phyloP scores from a whole-genome alignment of 2,113 vertebrate genomes.

The Seriola aureovittata region DNA sequence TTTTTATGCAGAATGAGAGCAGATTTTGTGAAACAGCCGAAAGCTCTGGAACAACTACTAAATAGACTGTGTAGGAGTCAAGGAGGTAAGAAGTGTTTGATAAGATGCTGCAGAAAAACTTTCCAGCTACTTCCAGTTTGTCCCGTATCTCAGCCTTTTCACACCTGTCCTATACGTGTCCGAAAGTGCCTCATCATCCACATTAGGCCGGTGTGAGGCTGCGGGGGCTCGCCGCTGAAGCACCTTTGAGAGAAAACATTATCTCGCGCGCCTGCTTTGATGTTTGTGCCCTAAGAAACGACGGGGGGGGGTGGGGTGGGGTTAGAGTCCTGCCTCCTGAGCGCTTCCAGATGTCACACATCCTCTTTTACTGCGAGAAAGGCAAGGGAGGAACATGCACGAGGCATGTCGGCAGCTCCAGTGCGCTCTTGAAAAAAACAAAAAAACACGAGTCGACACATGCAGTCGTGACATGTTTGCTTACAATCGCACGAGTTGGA shows the following conservation, averaged over 20 bases:
- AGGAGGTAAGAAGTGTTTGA: too few relatives aligned
- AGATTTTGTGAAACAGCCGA: too few relatives aligned
- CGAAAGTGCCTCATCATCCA: not conserved
- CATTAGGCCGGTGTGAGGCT: not conserved
- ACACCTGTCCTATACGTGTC: constrained; percentile 4
- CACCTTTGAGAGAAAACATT: constrained; percentile 15
- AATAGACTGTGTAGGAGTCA: too few relatives aligned
- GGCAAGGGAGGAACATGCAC: constrained; percentile 42
- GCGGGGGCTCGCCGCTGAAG: not conserved
- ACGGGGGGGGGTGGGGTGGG: not conserved
- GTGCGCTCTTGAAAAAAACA: not conserved
- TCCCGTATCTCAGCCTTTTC: not conserved
- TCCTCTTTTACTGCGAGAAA: constrained; percentile 65
- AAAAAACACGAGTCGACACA: not conserved
- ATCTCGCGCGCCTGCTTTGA: constrained; percentile 56
- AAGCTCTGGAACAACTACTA: too few relatives aligned
- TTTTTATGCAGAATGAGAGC: too few relatives aligned
- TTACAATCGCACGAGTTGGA: not conserved
- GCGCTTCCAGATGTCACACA: constrained; percentile 72
- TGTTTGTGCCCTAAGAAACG: constrained; percentile 54
- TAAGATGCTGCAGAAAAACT: too few relatives aligned
- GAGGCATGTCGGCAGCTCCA: constrained; percentile 28
- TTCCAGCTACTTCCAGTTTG: too few relatives aligned
- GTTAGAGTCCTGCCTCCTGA: constrained; percentile 46
- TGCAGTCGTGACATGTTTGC: not conserved